A percentile compares a stretch with the other conserved stretches of the same genome.
These are phyloP conservation scores for Sarcophaga peregrina DNA, from an alignment of 1,140 invertebrate species.

Conservation along the genomic window DNA sequence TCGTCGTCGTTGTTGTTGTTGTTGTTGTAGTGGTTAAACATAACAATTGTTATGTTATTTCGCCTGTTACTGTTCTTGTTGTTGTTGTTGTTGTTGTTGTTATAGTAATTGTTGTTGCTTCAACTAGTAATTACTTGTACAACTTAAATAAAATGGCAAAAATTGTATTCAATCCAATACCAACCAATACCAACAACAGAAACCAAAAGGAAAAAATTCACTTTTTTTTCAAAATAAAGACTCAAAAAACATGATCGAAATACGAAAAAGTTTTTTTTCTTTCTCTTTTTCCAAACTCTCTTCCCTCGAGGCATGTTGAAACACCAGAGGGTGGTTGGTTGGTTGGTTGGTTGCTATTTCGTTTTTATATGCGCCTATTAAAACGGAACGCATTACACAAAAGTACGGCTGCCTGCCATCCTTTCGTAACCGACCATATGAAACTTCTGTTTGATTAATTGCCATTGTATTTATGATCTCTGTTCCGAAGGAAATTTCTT, in stretches of 20 bases:
- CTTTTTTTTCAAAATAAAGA: no score
- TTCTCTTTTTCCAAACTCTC: background rate
- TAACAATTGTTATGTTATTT: background rate
- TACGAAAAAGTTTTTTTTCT: background rate
- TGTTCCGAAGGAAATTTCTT: background rate
- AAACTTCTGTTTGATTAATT: constrained; percentile 38
- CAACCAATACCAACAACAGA: no score
- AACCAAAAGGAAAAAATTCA: no score
- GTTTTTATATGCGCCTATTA: background rate
- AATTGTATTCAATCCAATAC: constrained; percentile 10
- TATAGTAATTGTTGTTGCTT: background rate
- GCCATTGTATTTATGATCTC: constrained; percentile 39
- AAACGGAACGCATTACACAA: background rate
- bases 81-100: constrained; percentile 17
- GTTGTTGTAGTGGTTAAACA: background rate
- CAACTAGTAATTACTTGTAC: constrained; percentile 30
- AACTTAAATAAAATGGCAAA: constrained; percentile 38
- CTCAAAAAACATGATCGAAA: background rate
- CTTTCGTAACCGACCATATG: background rate
- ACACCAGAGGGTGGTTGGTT: background rate
- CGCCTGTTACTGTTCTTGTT: background rate
- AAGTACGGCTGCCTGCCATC: background rate
- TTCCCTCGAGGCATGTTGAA: background rate
- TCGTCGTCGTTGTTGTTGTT: no score
- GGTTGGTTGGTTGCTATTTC: background rate